phyloP scores from a whole-genome alignment of 2,113 vertebrate species.

The Scytalopus superciliaris region DNA sequence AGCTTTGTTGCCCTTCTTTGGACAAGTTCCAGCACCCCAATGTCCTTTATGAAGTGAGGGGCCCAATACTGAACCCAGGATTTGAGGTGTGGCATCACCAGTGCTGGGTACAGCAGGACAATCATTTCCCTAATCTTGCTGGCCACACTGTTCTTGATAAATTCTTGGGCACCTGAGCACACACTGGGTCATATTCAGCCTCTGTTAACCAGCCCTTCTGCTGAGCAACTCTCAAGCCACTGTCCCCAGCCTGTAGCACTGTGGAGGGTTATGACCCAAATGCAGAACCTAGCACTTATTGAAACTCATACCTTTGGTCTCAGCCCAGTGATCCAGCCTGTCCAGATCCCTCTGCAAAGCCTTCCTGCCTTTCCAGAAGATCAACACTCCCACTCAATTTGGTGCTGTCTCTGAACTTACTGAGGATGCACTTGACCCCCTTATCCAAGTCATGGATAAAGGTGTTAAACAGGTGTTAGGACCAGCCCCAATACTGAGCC shows the following conservation, averaged over 20 bases:
- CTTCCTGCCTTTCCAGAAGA: background rate
- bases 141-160: background rate
- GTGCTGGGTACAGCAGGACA: background rate
- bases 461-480: background rate
- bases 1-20: background rate
- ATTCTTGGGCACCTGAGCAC: background rate
- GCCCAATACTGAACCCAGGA: background rate
- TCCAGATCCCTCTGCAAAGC: background rate
- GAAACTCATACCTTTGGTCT: background rate
- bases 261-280: background rate
- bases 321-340: background rate
- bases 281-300: background rate
- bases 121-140: background rate
- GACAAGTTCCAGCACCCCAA: background rate
- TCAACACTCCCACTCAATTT: background rate
- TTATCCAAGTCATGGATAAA: background rate
- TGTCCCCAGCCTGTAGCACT: background rate
- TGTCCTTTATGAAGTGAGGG: background rate
- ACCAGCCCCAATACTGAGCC: background rate
- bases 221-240: background rate
- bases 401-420: background rate
- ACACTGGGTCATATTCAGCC: background rate
- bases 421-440: background rate
- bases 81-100: background rate
- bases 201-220: background rate